Conservation (phyloP, 2,797 vertebrate genomes). For the Bradypodion pumilum region DNA sequence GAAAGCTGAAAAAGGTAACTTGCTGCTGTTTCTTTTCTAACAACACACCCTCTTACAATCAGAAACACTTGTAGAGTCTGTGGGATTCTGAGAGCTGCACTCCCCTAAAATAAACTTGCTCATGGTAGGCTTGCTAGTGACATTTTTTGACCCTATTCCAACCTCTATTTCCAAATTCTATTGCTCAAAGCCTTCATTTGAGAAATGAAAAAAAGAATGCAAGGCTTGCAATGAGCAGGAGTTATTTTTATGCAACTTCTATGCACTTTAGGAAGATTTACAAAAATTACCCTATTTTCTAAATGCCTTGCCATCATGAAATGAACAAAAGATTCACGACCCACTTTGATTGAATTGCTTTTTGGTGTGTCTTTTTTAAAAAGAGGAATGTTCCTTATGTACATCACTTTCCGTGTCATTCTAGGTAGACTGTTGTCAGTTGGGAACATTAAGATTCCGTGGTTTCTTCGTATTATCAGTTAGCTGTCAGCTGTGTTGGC, state of each 20-base stretch:
- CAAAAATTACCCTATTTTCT: constrained; percentile 67
- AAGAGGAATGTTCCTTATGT: constrained; percentile 32
- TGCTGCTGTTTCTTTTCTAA: background rate
- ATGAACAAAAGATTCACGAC: constrained; percentile 53
- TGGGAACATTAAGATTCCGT: constrained; percentile 2
- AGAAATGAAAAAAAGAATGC: constrained; percentile 31
- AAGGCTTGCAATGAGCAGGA: constrained; percentile 44
- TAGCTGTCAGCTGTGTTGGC: too few relatives aligned
- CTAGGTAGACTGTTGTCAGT: constrained; percentile 29
- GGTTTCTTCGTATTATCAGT: constrained; percentile 1
- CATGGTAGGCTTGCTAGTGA: constrained; percentile 31
- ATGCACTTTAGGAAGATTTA: constrained; percentile 57
- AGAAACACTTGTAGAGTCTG: too few relatives aligned
- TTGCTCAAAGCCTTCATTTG: constrained; percentile 55
- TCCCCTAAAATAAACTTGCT: background rate
- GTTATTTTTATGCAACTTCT: constrained; percentile 47
- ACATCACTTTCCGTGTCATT: constrained; percentile 34
- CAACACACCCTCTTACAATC: constrained; percentile 24
- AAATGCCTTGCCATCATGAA: constrained; percentile 48
- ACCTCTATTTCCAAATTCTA: background rate
- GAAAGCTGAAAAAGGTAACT: background rate
- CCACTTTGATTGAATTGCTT: constrained; percentile 61
- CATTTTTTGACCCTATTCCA: background rate
- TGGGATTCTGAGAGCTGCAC: too few relatives aligned
- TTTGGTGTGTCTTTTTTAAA: constrained; percentile 29